Evolutionary conservation across 2,888 invertebrate species (phyloP), one percentile per base, ranked within the genome.

Genomic region (Ophonus ardosiacus): DNA sequence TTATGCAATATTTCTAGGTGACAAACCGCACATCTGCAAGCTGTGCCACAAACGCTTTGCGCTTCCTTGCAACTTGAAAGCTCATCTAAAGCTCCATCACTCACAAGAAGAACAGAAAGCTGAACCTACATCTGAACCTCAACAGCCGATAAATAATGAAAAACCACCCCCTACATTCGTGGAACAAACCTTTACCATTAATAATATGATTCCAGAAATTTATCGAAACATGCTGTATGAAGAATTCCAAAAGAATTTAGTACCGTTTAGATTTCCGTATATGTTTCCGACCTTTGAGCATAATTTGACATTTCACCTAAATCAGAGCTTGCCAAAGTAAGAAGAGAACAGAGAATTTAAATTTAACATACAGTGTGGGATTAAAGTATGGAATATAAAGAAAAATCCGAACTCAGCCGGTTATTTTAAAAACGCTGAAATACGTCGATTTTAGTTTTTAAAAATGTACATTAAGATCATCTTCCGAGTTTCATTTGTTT

Each of bases 41-140:
- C 81, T 88, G 15, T 89, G 89, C 74, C 87, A 86, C 43, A 89
- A 88, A 86, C 86, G 87, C 57, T 89, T 88, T 84, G 88, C 89
- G 2, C 84, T 88, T 57, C 86, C 86, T 6, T 88, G 88, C 81
- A 88, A 88, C 68, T 86, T 88, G 71, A 88, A 88, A 80, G 87
- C 88, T 7, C 88, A 89, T 78, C 31, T 87, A 18, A 88, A 88
- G 86, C 82, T 87, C 0, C 88, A 89, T 38, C 85, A 85, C 31
- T 80, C 85, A 7, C 79, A 79, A 80, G 80, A 79, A 68, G 80
- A 85, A 78, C 76, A 15, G 13, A 74, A 83, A 76, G 57, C 63
- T 38, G 80, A 85, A 7, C 15, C 51, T 13, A n/a, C 40, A 10
- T 40, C 56, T 7, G 56, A 38, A 24, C 15, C 15, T n/a, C 24